Evolutionary conservation across 2,113 vertebrate species (phyloP).

Genomic region (Nibea albiflora): DNA sequence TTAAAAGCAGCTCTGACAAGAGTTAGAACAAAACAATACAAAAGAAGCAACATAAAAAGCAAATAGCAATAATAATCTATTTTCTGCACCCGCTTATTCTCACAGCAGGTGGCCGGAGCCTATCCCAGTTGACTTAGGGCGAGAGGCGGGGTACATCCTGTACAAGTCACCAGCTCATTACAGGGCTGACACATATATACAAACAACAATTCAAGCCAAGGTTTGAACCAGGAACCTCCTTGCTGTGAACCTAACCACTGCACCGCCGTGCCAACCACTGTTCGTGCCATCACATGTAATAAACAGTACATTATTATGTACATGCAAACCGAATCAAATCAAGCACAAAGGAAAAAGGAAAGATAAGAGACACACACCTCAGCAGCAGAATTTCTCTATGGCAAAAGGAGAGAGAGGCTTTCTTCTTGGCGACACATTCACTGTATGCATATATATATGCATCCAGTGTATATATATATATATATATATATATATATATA

Average conservation of each 20-base stretch:
- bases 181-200: too few species aligned
- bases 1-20: not conserved
- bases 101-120: too few species aligned
- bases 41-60: not conserved
- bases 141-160: too few species aligned
- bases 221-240: too few species aligned
- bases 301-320: not conserved
- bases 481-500: not conserved
- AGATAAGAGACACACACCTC: not conserved
- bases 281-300: too few species aligned
- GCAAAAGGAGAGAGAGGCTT: not conserved
- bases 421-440: not conserved
- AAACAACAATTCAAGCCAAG: too few species aligned
- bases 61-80: not conserved
- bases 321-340: not conserved
- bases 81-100: too few species aligned
- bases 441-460: not conserved
- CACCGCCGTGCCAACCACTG: too few species aligned
- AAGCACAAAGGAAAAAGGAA: not conserved
- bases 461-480: too few species aligned
- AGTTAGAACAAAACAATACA: not conserved
- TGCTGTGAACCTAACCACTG: too few species aligned
- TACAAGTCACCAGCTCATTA: too few species aligned
- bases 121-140: too few species aligned
- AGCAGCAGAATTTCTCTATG: not conserved